A percentile compares a stretch with the other conserved stretches of the same genome.
phyloP scores from a whole-genome alignment of 2,797 vertebrate species.

The Cirrhinus mrigala region DNA sequence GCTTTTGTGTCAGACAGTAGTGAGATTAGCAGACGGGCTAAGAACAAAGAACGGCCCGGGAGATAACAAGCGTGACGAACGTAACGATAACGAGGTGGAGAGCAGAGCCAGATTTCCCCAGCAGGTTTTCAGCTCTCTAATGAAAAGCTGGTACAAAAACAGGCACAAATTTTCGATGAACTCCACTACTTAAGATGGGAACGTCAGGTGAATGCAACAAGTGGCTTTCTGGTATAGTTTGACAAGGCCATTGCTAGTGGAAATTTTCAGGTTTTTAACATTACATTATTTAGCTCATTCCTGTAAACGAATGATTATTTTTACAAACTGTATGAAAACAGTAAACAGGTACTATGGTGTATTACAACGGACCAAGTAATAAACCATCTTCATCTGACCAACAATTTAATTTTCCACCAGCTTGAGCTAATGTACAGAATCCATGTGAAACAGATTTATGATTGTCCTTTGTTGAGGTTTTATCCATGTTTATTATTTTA shows the following conservation, averaged over 20 bases:
- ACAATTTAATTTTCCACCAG: slow-evolving; percentile 4
- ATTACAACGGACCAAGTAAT: slow-evolving; percentile 40
- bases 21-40: slow-evolving; percentile 66
- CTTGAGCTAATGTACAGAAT: slow-evolving; percentile 37
- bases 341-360: slow-evolving; percentile 3
- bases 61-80: slow-evolving; percentile 39
- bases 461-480: neutral
- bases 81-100: slow-evolving; percentile 35
- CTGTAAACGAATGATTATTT: neutral
- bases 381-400: neutral
- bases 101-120: slow-evolving; percentile 9
- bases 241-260: neutral
- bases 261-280: neutral
- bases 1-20: slow-evolving; percentile 71
- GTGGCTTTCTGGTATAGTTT: neutral
- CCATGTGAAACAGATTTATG: neutral
- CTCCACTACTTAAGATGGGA: neutral
- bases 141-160: slow-evolving; percentile 22
- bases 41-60: slow-evolving; percentile 47
- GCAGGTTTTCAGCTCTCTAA: neutral
- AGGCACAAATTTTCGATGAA: slow-evolving; percentile 3
- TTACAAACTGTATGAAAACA: neutral
- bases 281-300: neutral
- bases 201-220: neutral
- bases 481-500: slow-evolving; percentile 10